Evolutionary conservation across 2,113 vertebrate genomes (phyloP), one percentile per base, ranked within the genome.

Genomic region (Corythaeola cristata): DNA sequence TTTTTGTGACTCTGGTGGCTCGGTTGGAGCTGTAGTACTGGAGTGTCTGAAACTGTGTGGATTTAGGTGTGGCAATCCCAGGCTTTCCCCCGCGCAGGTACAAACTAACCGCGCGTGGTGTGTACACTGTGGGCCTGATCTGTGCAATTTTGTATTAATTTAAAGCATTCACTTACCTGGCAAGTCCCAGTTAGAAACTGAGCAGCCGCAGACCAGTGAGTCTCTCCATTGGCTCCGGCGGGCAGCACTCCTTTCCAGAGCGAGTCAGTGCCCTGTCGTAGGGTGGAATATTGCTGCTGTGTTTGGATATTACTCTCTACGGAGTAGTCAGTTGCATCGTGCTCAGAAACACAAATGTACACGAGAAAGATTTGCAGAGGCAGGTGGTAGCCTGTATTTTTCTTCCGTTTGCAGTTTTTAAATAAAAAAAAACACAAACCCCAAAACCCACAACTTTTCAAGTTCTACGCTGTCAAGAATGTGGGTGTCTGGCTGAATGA

Each of bases 401-500:
- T 81, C 60, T 82, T 91, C 76, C 3, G 15, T 94, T 87, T 87
- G 59, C 91, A 95, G 89, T 73, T 95, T 95, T 92, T 82, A 83
- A 94, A 91, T 4, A 30, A 88, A 93, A 95, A 88, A 63, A 88
- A 63, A 75, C 39, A 39, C 39, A 39, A 39, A n/a, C n/a, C n/a
- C n/a, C 39, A 39, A 8, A 44, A 9, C 41, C 12, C 41, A 44
- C 41, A 44, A 44, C 19, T 90, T 95, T 96, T 89, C 95, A 91
- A 95, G 96, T 93, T 96, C 81, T 93, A 69, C 86, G 75, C 94
- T 97, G 95, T 96, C 92, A 97, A 88, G 92, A 79, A 87, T 94
- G 92, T 95, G 95, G 95, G 94, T 92, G 94, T 95, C 58, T 95
- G 95, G 47, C 92, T 96, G 92, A 97, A 95, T 94, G 97, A 88